Conservation (phyloP, 2,797 vertebrate species). For the Molothrus ater region DNA sequence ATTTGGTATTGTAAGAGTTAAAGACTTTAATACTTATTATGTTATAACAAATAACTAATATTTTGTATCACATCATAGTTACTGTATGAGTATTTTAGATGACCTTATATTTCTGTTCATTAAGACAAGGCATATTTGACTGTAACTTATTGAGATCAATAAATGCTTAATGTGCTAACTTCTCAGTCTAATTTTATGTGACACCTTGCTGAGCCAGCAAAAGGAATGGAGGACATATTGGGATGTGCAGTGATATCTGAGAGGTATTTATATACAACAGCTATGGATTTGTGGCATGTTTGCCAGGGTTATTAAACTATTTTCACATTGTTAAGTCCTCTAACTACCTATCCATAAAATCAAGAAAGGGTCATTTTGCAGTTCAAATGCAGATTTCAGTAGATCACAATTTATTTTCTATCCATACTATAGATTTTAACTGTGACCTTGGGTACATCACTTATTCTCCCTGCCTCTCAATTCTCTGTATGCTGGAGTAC, state of each 20-base stretch:
- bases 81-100: not conserved
- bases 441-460: not conserved
- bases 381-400: not conserved
- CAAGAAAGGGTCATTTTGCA: not conserved
- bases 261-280: conserved; percentile 24
- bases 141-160: conserved; percentile 43
- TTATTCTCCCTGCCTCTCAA: not conserved
- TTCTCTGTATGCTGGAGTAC: not conserved
- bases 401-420: not conserved
- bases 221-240: not conserved
- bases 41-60: not conserved
- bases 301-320: not conserved
- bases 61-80: not conserved
- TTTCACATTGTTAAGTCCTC: not conserved
- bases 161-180: conserved; percentile 40
- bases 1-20: not conserved
- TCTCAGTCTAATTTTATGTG: conserved; percentile 31
- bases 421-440: not conserved
- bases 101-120: conserved; percentile 17
- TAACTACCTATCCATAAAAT: not conserved
- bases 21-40: not conserved
- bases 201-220: conserved; percentile 31
- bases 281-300: not conserved
- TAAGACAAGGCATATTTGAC: conserved; percentile 9
- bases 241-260: not conserved